These are phyloP conservation scores for Euura lappo DNA, from an alignment of 1,140 invertebrate species.

Conservation along the genomic window DNA sequence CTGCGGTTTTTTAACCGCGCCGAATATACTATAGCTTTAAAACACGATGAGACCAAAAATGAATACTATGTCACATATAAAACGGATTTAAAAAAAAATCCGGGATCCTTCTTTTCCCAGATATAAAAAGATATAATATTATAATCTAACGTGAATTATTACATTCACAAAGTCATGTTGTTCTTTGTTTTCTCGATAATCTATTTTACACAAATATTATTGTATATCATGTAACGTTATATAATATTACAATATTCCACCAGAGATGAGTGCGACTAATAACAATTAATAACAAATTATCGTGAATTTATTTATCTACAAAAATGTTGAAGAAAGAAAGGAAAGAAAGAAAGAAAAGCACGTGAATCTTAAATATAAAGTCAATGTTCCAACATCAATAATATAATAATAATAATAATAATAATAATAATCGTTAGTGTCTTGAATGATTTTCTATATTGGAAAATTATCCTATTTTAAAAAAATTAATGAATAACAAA, in stretches of 20 bases:
- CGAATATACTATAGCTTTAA: slow-evolving; percentile 1
- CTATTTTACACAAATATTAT: background rate
- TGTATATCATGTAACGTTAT: background rate
- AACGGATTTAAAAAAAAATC: background rate
- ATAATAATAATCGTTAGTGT: slow-evolving; percentile 5
- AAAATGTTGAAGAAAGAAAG: too few relatives aligned
- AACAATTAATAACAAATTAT: too few relatives aligned
- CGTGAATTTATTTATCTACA: too few relatives aligned
- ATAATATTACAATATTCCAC: too few relatives aligned
- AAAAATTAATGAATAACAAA: too few relatives aligned
- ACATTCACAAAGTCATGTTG: background rate
- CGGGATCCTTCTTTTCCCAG: background rate
- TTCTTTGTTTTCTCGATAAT: background rate
- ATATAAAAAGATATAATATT: background rate
- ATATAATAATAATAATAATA: background rate
- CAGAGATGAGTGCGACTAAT: too few relatives aligned
- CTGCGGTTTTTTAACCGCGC: too few relatives aligned
- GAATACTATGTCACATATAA: background rate
- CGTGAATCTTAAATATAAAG: background rate
- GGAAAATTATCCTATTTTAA: background rate
- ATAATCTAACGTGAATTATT: background rate
- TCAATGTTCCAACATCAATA: background rate
- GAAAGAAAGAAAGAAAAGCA: background rate
- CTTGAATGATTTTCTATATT: background rate
- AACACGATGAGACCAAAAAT: background rate